Evolutionary conservation across 2,797 vertebrate species (phyloP).

Genomic region (Molossus alvarezi): DNA sequence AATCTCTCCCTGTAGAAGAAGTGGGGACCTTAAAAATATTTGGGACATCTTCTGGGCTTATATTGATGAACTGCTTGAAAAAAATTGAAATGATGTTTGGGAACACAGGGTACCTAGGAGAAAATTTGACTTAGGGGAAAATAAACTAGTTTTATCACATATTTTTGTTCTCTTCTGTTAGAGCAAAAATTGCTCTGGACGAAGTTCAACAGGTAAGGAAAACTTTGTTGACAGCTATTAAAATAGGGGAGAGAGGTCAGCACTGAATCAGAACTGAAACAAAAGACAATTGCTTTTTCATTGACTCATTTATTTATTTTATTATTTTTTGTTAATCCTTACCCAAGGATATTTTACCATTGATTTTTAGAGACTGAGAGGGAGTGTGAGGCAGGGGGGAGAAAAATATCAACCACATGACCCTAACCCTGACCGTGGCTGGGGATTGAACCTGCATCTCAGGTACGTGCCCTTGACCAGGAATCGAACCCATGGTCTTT

Average conservation of each 20-base stretch:
- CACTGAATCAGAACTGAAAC: not conserved
- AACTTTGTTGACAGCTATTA: not conserved
- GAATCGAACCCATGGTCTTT: no score
- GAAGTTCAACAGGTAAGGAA: not conserved
- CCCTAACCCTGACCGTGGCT: no score
- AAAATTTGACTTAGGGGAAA: slow-evolving; percentile 31
- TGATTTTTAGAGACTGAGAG: no score
- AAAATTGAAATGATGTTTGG: not conserved
- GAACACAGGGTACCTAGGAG: not conserved
- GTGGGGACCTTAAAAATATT: slow-evolving; percentile 2
- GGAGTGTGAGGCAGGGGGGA: no score
- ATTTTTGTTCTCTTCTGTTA: not conserved
- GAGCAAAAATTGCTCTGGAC: slow-evolving; percentile 28
- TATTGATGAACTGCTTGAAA: not conserved
- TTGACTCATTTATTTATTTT: no score
- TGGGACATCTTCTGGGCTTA: slow-evolving; percentile 56
- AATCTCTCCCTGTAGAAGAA: slow-evolving; percentile 67
- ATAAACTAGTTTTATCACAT: not conserved
- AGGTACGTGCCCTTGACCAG: no score
- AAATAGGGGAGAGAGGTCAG: not conserved
- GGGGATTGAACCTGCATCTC: no score
- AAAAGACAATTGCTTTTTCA: not conserved
- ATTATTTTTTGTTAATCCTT: no score
- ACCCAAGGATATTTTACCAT: no score
- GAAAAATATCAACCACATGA: no score